phyloP scores from a whole-genome alignment of 1,140 invertebrate genomes.

The Wasmannia auropunctata region DNA sequence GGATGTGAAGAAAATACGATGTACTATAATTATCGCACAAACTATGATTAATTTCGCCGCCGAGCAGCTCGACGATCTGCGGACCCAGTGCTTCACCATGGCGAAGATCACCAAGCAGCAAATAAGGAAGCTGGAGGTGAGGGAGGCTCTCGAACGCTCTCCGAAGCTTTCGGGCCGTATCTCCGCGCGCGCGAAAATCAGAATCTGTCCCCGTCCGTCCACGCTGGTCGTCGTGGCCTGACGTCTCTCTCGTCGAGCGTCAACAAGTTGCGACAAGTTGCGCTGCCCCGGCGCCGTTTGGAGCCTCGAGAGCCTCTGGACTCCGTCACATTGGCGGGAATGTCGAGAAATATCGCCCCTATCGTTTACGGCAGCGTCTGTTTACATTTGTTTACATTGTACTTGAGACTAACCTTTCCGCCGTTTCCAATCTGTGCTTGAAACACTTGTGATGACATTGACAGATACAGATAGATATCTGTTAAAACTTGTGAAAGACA shows the following conservation, averaged over 20 bases:
- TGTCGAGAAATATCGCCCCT: too few relatives aligned
- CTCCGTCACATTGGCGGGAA: background rate
- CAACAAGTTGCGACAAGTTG: conserved; percentile 56
- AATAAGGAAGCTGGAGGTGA: conserved; percentile 96
- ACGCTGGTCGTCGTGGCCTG: conserved; percentile 22
- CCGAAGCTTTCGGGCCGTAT: background rate
- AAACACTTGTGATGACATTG: background rate
- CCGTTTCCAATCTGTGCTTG: background rate
- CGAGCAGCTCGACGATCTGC: conserved; percentile 94
- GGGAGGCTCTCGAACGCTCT: background rate
- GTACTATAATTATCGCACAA: conserved; percentile 89
- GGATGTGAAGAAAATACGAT: conserved; percentile 86
- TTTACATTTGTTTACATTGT: background rate
- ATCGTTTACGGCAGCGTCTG: background rate
- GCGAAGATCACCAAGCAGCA: conserved; percentile 97
- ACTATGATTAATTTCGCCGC: conserved; percentile 98
- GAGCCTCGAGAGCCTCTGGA: background rate
- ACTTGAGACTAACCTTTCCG: background rate
- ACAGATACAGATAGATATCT: background rate
- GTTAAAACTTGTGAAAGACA: background rate
- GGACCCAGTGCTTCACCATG: conserved; percentile 96
- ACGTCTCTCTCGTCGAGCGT: conserved; percentile 9
- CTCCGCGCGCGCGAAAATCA: background rate
- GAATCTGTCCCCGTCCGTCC: background rate
- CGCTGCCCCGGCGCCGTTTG: background rate